These are phyloP conservation scores for Alethe diademata DNA, from an alignment of 2,113 vertebrate species.

Conservation along the genomic window DNA sequence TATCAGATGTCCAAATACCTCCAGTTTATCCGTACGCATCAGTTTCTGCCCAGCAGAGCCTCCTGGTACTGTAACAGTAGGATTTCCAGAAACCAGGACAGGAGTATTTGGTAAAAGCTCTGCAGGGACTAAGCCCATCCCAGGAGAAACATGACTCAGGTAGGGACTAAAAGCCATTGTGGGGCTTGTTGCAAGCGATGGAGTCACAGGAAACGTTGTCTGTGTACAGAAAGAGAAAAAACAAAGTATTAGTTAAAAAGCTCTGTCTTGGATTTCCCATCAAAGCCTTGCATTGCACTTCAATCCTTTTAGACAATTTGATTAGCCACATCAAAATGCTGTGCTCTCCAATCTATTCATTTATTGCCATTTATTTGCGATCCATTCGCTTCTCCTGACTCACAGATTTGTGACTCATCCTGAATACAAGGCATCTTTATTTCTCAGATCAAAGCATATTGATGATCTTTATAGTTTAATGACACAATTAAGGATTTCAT, in stretches of 20 bases:
- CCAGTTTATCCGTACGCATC: conserved; percentile 94
- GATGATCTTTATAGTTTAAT: conserved; percentile 54
- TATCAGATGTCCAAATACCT: conserved; percentile 80
- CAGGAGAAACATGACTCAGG: conserved; percentile 89
- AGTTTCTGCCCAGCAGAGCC: conserved; percentile 86
- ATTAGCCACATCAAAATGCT: conserved; percentile 4
- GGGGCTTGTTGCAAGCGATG: conserved; percentile 85
- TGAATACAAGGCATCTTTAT: conserved; percentile 38
- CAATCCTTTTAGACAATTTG: not conserved
- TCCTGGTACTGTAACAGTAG: conserved; percentile 84
- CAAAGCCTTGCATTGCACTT: not conserved
- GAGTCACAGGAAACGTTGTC: conserved; percentile 90
- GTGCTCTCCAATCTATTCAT: not conserved
- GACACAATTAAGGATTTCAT: conserved; percentile 55
- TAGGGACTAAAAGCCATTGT: conserved; percentile 94
- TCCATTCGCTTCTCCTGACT: conserved; percentile 35
- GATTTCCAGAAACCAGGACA: conserved; percentile 91
- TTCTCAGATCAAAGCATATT: conserved; percentile 46
- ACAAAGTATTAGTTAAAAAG: not conserved
- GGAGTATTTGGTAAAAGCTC: conserved; percentile 91
- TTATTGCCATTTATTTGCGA: not conserved
- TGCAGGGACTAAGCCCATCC: conserved; percentile 90
- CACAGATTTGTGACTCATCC: conserved; percentile 16
- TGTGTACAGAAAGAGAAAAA: conserved; percentile 64
- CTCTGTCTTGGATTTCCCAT: not conserved